Evolutionary conservation across 1,140 invertebrate species (phyloP), one percentile per base, ranked within the genome.

Genomic region (Drosophila lacteicornis): DNA sequence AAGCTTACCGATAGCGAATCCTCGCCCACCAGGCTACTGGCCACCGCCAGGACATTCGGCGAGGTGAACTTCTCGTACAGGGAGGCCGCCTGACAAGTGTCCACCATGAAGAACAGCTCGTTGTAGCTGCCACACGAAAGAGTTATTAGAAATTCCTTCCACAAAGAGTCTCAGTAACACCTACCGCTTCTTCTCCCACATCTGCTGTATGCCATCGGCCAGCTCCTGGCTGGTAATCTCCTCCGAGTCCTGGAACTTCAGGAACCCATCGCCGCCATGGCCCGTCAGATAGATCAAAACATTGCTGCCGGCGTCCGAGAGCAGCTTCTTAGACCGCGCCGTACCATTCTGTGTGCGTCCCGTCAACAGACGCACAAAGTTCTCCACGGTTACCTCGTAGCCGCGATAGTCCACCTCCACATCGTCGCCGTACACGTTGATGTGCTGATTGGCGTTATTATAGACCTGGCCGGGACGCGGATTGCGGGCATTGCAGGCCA

Each of bases 211-310:
- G 33, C 99, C 99, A 95, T 99, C 98, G 17, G 98, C 99, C 75
- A 99, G 94, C 92, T 99, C 99, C 88, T 99, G 97, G 93, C 97
- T 99, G n/a, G 99, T 99, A 12, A 99, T 98, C 94, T 99, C 99
- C 93, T 99, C 98, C 2, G 98, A 97, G 93, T 99, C 99, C 94
- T 99, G 99, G 92, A 99, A 99, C 93, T 99, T 99, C 0, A 99
- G 94, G 92, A 99, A 99, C 0, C 99, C 99, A 94, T 99, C 99
- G 38, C 99, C 99, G 17, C 99, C 99, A 94, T 99, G 99, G 0
- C 99, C 98, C 73, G 96, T 97, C 84, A 99, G 95, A 93, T 99
- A 99, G 79, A 99, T 98, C 1, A 99, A 93, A 51, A 99, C 97
- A 93, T 99, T 99, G 91, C 98, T 99, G 7, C 98, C 96, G 92